Percentiles rank a stretch among this genome's conserved stretches.
Evolutionary conservation across 2,797 vertebrate species (phyloP).

Genomic region (Pelochelys cantorii): DNA sequence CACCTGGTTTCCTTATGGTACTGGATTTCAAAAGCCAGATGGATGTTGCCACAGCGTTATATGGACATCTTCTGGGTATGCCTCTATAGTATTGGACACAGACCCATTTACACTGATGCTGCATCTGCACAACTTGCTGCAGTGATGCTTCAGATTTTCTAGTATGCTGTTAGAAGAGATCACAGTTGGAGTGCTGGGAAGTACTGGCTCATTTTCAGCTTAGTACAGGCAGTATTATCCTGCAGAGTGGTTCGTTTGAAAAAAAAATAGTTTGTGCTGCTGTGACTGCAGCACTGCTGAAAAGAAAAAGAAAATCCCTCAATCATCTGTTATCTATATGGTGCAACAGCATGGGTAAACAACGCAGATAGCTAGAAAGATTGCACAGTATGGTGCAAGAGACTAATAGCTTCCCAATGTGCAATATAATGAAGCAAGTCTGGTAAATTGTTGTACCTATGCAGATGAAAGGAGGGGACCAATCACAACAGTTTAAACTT

Average conservation of each 20-base stretch:
- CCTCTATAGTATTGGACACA: neutral
- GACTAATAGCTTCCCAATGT: slow-evolving; percentile 32
- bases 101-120: slow-evolving; percentile 8
- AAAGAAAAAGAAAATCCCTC: neutral
- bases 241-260: slow-evolving; percentile 16
- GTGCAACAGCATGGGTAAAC: slow-evolving; percentile 27
- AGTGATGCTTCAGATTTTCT: slow-evolving; percentile 20
- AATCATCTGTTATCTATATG: slow-evolving; percentile 40
- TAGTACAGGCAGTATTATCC: slow-evolving; percentile 22
- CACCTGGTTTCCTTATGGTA: slow-evolving; percentile 57
- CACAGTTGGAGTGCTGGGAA: slow-evolving; percentile 38
- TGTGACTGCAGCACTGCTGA: slow-evolving; percentile 34
- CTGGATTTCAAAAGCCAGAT: slow-evolving; percentile 2
- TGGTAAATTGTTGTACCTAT: neutral
- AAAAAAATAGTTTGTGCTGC: neutral
- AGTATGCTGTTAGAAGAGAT: slow-evolving; percentile 46
- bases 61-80: neutral
- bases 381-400: slow-evolving; percentile 27
- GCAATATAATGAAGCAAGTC: neutral
- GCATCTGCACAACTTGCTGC: slow-evolving; percentile 55
- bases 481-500: neutral
- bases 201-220: slow-evolving; percentile 69
- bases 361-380: slow-evolving; percentile 54
- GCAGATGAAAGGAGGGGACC: neutral
- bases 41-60: neutral